Evolutionary conservation across 2,888 invertebrate genomes (phyloP), one percentile per base, ranked within the genome.

Genomic region (Melieria picta): DNA sequence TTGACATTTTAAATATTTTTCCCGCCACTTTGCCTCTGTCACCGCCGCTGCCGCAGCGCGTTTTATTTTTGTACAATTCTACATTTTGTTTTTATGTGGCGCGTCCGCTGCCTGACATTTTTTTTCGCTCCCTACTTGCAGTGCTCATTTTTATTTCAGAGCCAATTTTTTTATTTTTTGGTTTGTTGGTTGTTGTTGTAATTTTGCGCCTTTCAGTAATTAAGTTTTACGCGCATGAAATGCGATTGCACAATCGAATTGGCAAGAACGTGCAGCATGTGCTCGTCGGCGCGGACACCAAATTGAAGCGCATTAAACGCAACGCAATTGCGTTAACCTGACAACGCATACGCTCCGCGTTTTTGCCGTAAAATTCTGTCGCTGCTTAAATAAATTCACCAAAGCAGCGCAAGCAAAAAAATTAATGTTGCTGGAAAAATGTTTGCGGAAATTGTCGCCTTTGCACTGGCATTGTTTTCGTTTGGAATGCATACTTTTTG

Each of bases 1-100:
- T 83, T 82, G 81, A 50, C 57, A 60, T 16, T 10, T 47, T 47
- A 11, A 47, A 68, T 16, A 57, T 70, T 62, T 65, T 42, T 65
- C 63, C 45, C 63, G 57, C 48, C 52, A 62, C 46, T 60, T n/a
- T 60, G 43, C 13, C 43, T 11, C 45, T 11, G 7, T n/a, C 6
- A n/a, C 45, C 10, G 66, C n/a, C 55, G 55, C 55, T 55, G 16
- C 6, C n/a, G 46, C 16, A 16, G 11, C 61, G 42, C 13, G 46
- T 30, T 61, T 61, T 6, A 16, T 61, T 61, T 60, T 48, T 5
- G 47, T 42, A 7, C 30, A 68, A 10, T 62, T 13, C 65, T 50
- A 52, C 50, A 52, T 60, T 30, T 30, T 30, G 30, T 30, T 30
- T 30, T 30, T 30, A 30, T 30, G 30, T 30, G 30, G 2, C 30